Percentiles rank a stretch among this genome's conserved stretches.
Conservation (phyloP, 2,888 invertebrate genomes). For the Notocelia uddmanniana region DNA sequence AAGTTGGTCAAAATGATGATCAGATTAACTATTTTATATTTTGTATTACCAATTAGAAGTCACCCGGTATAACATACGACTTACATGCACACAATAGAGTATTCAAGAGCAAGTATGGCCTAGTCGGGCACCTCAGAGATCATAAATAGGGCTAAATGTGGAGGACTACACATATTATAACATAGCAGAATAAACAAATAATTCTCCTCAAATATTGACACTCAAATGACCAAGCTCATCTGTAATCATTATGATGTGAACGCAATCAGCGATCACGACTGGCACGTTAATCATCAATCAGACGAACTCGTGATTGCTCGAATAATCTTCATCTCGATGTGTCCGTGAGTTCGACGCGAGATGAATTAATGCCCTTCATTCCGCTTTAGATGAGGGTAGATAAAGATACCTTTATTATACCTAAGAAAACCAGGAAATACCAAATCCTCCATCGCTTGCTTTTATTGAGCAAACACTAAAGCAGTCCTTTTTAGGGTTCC, state of each 20-base stretch:
- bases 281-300: constrained; percentile 29
- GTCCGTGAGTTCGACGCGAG: constrained; percentile 23
- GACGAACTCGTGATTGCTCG: constrained; percentile 20
- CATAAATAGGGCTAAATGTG: too few relatives aligned
- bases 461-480: too few relatives aligned
- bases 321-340: constrained; percentile 26
- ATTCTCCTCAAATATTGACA: background rate
- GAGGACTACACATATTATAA: too few relatives aligned
- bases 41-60: too few relatives aligned
- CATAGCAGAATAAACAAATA: background rate
- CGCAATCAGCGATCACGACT: constrained; percentile 15
- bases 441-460: too few relatives aligned
- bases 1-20: too few relatives aligned
- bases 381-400: constrained; percentile 16
- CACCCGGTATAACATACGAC: too few relatives aligned
- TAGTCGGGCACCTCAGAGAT: too few relatives aligned
- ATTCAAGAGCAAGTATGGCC: too few relatives aligned
- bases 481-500: too few relatives aligned
- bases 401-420: constrained; percentile 3
- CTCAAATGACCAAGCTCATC: background rate
- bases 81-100: too few relatives aligned
- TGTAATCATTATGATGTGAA: background rate
- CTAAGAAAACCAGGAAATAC: background rate
- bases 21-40: too few relatives aligned
- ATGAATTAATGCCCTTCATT: constrained; percentile 26